Percentiles rank a stretch among this genome's conserved stretches.
phyloP scores from a whole-genome alignment of 1,140 invertebrate species.

The Trichonephila inaurata region DNA sequence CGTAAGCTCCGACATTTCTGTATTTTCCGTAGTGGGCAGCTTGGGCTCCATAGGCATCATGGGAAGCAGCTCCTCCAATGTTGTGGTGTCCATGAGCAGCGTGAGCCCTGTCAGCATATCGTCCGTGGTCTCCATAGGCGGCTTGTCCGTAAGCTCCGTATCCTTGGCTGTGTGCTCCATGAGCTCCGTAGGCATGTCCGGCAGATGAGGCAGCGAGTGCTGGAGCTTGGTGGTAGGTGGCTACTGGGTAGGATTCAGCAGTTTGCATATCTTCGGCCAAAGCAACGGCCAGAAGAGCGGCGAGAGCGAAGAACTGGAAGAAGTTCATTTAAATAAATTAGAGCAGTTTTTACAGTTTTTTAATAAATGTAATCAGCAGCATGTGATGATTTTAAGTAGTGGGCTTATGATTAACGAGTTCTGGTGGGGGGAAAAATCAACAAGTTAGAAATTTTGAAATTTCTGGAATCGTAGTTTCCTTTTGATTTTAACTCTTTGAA shows the following conservation, averaged over 20 bases:
- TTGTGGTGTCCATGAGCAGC: conserved; percentile 72
- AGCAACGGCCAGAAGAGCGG: conserved; percentile 22
- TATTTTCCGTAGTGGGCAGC: conserved; percentile 64
- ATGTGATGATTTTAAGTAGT: no score
- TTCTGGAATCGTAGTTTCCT: no score
- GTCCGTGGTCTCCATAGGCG: conserved; percentile 62
- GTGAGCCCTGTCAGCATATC: conserved; percentile 56
- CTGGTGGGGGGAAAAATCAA: no score
- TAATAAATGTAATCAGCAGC: no score
- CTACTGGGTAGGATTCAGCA: conserved; percentile 72
- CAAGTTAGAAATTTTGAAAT: no score
- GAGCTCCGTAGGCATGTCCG: conserved; percentile 71
- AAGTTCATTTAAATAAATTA: no score
- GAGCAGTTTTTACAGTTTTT: no score
- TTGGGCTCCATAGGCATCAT: conserved; percentile 70
- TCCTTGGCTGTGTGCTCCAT: conserved; percentile 57
- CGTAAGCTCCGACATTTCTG: conserved; percentile 68
- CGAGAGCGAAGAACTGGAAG: conserved; percentile 10
- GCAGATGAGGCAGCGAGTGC: conserved; percentile 45
- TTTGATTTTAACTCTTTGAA: no score
- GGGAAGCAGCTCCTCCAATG: conserved; percentile 36
- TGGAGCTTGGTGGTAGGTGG: conserved; percentile 60
- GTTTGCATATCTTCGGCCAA: conserved; percentile 55
- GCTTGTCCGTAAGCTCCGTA: conserved; percentile 57
- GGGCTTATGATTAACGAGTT: no score